phyloP scores from a whole-genome alignment of 1,140 invertebrate genomes.

The Philaenus spumarius region DNA sequence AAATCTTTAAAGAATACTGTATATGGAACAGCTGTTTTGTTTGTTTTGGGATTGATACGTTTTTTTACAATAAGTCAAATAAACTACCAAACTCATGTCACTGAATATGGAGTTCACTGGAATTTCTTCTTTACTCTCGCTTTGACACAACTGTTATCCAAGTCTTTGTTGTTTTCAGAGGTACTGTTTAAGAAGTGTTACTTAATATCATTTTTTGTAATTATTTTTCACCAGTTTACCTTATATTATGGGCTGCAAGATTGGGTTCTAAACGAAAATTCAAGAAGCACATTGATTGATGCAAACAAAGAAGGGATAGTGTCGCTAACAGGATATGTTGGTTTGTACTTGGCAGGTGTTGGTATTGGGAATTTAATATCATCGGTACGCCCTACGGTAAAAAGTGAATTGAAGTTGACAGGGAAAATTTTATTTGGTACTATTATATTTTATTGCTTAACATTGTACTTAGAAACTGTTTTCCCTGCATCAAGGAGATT shows the following conservation, averaged over 20 bases:
- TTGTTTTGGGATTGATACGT: slow-evolving; percentile 64
- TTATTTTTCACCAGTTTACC: slow-evolving; percentile 60
- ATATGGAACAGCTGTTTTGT: slow-evolving; percentile 42
- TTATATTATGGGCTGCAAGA: slow-evolving; percentile 54
- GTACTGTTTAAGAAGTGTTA: background rate
- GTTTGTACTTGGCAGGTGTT: slow-evolving; percentile 69
- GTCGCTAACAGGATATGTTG: slow-evolving; percentile 75
- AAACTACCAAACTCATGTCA: slow-evolving; percentile 78
- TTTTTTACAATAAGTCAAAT: slow-evolving; percentile 53
- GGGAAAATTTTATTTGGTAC: slow-evolving; percentile 39
- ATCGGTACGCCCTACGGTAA: slow-evolving; percentile 32
- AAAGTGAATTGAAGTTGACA: slow-evolving; percentile 30
- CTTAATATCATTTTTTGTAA: slow-evolving; percentile 43
- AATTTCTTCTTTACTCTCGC: slow-evolving; percentile 95
- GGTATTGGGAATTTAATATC: slow-evolving; percentile 56
- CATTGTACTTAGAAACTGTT: slow-evolving; percentile 41
- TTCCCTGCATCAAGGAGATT: slow-evolving; percentile 59
- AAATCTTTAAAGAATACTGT: slow-evolving; percentile 26
- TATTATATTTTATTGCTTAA: slow-evolving; percentile 42
- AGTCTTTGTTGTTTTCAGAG: too few species aligned
- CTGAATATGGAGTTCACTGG: slow-evolving; percentile 94
- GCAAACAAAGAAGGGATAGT: slow-evolving; percentile 88
- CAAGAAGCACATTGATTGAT: slow-evolving; percentile 54
- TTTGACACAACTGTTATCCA: slow-evolving; percentile 61
- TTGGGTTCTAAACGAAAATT: slow-evolving; percentile 60